Conservation (phyloP, 2,113 vertebrate species). For the Poeciliopsis occidentalis region DNA sequence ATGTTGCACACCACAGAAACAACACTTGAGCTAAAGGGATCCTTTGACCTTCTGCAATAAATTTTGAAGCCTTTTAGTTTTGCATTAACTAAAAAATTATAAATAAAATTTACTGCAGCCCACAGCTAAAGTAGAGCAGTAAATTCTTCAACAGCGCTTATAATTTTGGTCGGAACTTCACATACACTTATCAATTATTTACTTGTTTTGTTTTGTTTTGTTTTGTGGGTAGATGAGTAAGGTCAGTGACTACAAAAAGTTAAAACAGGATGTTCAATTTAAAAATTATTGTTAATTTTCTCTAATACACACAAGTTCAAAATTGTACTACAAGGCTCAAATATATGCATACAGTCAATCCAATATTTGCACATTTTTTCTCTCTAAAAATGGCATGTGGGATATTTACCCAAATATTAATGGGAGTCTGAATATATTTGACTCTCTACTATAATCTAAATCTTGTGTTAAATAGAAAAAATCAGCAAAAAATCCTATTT, state of each 20-base stretch:
- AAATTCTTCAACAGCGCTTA: neutral
- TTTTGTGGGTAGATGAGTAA: too few relatives aligned
- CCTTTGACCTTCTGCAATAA: constrained; percentile 5
- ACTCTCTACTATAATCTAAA: neutral
- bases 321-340: too few relatives aligned
- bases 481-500: neutral
- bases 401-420: neutral
- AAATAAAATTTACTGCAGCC: neutral
- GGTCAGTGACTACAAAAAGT: too few relatives aligned
- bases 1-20: constrained; percentile 21
- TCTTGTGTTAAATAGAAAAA: neutral
- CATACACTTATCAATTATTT: too few relatives aligned
- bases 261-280: too few relatives aligned
- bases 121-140: neutral
- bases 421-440: neutral
- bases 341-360: too few relatives aligned
- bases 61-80: constrained; percentile 1
- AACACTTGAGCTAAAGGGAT: constrained; percentile 10
- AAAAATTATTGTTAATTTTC: too few relatives aligned
- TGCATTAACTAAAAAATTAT: constrained; percentile 9
- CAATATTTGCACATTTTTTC: neutral
- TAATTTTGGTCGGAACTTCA: too few relatives aligned
- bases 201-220: too few relatives aligned
- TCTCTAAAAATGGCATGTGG: neutral
- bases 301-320: too few relatives aligned